Evolutionary conservation across 2,797 vertebrate genomes (phyloP).

Genomic region (Coregonus sp.): DNA sequence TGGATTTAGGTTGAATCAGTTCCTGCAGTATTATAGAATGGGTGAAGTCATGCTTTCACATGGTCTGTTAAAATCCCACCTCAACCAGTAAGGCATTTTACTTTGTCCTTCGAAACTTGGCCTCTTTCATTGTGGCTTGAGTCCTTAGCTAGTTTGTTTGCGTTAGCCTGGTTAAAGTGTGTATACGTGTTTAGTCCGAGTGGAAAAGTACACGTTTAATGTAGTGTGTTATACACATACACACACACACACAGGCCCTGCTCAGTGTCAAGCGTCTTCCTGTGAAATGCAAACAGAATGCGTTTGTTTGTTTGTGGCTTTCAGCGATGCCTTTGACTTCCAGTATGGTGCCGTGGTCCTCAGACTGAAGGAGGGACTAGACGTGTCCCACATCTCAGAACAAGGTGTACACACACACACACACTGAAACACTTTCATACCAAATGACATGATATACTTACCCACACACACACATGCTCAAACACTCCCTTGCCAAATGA

Average conservation of each 20-base stretch:
- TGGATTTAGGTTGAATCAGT: constrained; percentile 32
- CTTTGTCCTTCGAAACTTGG: background rate
- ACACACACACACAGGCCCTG: background rate
- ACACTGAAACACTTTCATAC: background rate
- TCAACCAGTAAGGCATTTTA: background rate
- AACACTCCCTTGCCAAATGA: background rate
- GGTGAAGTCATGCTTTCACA: background rate
- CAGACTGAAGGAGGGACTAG: constrained; percentile 90
- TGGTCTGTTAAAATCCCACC: background rate
- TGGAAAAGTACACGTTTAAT: constrained; percentile 25
- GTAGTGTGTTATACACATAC: constrained; percentile 6
- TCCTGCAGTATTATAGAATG: constrained; percentile 8
- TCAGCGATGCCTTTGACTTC: constrained; percentile 93
- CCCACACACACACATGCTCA: background rate
- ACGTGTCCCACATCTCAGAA: constrained; percentile 95
- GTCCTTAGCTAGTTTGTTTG: constrained; percentile 27
- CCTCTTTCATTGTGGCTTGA: background rate
- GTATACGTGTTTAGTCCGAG: constrained; percentile 26
- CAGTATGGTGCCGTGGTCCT: constrained; percentile 94
- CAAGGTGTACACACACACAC: constrained; percentile 78
- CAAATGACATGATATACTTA: background rate
- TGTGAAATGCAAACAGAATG: constrained; percentile 16
- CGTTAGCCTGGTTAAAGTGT: background rate
- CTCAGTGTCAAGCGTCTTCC: background rate
- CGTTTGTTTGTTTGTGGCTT: constrained; percentile 25